Evolutionary conservation across 2,113 vertebrate genomes (phyloP), one percentile per base, ranked within the genome.

Genomic region (Charadrius vociferus): DNA sequence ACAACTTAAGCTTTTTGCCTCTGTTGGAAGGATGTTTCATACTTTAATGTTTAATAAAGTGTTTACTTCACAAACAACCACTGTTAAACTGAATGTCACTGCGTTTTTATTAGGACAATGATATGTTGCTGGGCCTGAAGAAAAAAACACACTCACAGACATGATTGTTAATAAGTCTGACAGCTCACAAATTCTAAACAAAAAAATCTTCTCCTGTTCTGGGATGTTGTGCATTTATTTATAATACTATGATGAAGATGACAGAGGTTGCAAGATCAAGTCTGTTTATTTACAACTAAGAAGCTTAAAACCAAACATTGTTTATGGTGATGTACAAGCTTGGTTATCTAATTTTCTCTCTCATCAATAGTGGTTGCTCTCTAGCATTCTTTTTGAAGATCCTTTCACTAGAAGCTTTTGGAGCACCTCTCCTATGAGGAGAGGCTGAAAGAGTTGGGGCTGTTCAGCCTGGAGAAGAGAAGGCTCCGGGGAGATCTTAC

Each of bases 121-220:
- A 36, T 68, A 53, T 32, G 23, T 59, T 78, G 30, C 41, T 83
- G 37, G 34, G 55, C 85, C 50, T 71, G 47, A 77, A 90, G 59
- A 41, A 71, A 88, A 66, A 73, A 41, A 0, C 19, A 39, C 1
- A 0, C 0, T 0, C 27, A 41, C 2, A 75, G 36, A 43, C 2
- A 0, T 77, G 79, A 68, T 66, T 66, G 20, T 84, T 93, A 95
- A 41, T 78, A 90, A 79, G 65, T 90, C 65, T 93, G 95, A 92
- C 86, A 92, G 49, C 39, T 82, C 7, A 0, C 21, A 91, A 89
- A 92, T 78, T 45, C 20, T n/a, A 84, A 86, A 80, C 10, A 90
- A 87, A 74, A 26, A 89, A 74, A 10, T 14, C 5, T 61, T 81
- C 47, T 77, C 49, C 53, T 67, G 21, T 67, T 94, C 34, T 74